phyloP scores from a whole-genome alignment of 37 sponge, comb jelly and placozoan species.

The Crambe crambe region DNA sequence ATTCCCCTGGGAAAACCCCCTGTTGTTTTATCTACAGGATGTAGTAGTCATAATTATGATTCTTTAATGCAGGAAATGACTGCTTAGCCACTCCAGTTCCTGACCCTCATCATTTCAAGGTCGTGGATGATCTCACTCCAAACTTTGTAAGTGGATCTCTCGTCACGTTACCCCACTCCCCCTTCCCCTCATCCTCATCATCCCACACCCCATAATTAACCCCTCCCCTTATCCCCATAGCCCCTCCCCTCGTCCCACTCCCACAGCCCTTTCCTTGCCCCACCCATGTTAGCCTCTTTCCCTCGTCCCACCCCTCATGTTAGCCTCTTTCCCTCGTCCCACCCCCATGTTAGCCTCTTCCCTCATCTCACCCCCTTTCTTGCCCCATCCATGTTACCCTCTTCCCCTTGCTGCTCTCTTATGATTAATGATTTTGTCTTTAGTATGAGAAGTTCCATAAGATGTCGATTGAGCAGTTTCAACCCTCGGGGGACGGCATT shows the following conservation, averaged over 20 bases:
- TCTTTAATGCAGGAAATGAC: background rate
- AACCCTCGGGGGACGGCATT: slow-evolving; percentile 35
- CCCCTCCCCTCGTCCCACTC: background rate
- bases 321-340: background rate
- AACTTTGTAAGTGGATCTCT: slow-evolving; percentile 6
- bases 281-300: background rate
- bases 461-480: slow-evolving; percentile 1
- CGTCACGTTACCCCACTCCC: no score
- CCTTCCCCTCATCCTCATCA: no score
- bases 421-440: no score
- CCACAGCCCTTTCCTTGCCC: background rate
- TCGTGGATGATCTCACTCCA: slow-evolving; percentile 56
- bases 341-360: background rate
- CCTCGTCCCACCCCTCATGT: background rate
- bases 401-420: no score
- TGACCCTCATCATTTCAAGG: slow-evolving; percentile 71
- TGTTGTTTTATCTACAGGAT: no score
- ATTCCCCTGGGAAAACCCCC: no score
- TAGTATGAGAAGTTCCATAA: slow-evolving; percentile 56
- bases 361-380: background rate
- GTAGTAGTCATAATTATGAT: background rate
- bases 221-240: background rate
- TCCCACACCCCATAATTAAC: background rate
- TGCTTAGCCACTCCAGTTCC: slow-evolving; percentile 38
- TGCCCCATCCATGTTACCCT: no score